Base-by-base conservation (phyloP, 1,140 invertebrate genomes). In the Telenomus remus region DNA sequence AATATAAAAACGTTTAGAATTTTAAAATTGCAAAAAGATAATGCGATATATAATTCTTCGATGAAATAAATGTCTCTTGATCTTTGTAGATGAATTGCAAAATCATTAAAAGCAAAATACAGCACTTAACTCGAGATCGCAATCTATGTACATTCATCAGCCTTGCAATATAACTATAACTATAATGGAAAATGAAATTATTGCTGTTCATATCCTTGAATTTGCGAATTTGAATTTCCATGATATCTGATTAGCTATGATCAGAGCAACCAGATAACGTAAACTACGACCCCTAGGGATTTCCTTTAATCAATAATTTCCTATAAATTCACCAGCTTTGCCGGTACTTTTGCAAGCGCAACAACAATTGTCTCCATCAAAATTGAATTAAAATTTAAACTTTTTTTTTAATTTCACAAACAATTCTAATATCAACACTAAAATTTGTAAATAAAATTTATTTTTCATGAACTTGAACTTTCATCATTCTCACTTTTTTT, bases 61-160 rank as follows among this genome's bases (percentile, higher is more conserved):
- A n/a, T n/a, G n/a, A n/a, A n/a, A n/a, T n/a, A n/a, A n/a, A n/a
- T n/a, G n/a, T 39, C n/a, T 39, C 2, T 16, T 47, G 53, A 55
- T 9, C 50, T 43, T 63, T n/a, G 34, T 49, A 57, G 13, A 53
- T 68, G 53, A 57, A 46, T 68, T 12, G 34, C 13, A 0, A n/a
- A 55, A 19, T 19, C 2, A 14, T 27, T 55, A 14, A 13, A 50
- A 56, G 42, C 37, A 7, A 49, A 55, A 44, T 55, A 55, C 46
- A 47, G 27, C 63, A 50, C 56, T 65, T 65, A 56, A 39, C 48
- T 68, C 39, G 5, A 13, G 39, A 51, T 68, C 47, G 55, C 48
- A 68, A 68, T 59, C 64, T 59, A 68, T 54, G 51, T 68, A 68
- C 55, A 68, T 68, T 46, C 37, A 57, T 50, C 44, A 68, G 39